phyloP scores from a whole-genome alignment of 2,113 vertebrate genomes.

The Glaucomys volans region DNA sequence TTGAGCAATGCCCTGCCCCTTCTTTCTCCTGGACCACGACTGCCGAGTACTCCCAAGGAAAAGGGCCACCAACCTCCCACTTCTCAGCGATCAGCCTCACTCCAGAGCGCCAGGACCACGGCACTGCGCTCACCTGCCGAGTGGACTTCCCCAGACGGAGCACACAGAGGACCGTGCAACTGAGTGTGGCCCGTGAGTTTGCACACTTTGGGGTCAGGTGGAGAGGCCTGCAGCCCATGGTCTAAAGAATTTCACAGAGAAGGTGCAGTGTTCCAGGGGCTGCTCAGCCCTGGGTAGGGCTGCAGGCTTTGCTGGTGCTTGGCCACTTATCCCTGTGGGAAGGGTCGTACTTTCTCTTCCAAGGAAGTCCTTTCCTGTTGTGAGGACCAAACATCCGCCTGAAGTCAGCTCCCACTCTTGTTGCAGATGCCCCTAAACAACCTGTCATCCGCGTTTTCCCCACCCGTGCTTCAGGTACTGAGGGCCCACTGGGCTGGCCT shows the following conservation, averaged over 20 bases:
- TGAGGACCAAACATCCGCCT: neutral
- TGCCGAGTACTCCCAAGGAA: neutral
- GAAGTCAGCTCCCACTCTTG: neutral
- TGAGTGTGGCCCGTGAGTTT: slow-evolving; percentile 52
- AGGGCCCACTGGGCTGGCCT: neutral
- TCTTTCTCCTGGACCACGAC: slow-evolving; percentile 68
- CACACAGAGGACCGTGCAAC: accelerated
- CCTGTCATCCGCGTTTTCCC: neutral
- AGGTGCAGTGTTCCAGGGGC: neutral
- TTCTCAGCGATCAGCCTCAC: slow-evolving; percentile 56
- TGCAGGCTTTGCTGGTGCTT: too few relatives aligned
- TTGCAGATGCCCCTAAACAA: slow-evolving; percentile 67
- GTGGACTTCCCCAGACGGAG: neutral
- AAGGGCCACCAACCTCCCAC: accelerated
- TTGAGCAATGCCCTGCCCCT: neutral
- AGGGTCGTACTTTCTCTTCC: neutral
- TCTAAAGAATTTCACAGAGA: accelerated
- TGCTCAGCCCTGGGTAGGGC: neutral
- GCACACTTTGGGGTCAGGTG: accelerated
- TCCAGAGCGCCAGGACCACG: neutral
- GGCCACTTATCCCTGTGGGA: neutral
- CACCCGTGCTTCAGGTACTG: neutral
- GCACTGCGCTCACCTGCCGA: slow-evolving; percentile 30
- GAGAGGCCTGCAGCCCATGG: neutral
- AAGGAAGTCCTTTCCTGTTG: neutral